Evolutionary conservation across 2,113 vertebrate species (phyloP).

Genomic region (Dromiciops gliroides): DNA sequence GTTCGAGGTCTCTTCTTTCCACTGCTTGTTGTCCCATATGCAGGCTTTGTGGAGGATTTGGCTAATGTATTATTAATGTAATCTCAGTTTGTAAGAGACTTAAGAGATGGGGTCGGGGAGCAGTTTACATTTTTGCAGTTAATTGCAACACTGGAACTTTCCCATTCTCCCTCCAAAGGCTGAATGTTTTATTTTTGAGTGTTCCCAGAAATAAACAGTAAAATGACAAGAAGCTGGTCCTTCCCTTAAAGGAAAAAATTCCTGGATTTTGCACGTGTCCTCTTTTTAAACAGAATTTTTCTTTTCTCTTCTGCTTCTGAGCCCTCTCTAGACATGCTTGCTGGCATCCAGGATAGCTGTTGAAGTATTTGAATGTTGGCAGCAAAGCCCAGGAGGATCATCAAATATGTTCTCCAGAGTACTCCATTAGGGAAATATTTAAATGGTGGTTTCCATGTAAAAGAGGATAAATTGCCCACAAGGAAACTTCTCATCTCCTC

Average conservation of each 20-base stretch:
- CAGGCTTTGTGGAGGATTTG: neutral
- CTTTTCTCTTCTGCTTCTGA: neutral
- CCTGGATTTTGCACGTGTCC: neutral
- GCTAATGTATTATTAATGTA: neutral
- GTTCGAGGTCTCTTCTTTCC: neutral
- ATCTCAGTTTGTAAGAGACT: neutral
- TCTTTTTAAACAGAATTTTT: neutral
- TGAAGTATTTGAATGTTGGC: conserved; percentile 8
- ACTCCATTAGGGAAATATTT: conserved; percentile 14
- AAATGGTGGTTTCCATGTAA: conserved; percentile 52
- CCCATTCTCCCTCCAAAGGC: neutral
- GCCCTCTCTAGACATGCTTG: neutral
- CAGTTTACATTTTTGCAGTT: neutral
- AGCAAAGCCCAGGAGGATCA: conserved; percentile 11
- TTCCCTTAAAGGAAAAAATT: conserved; percentile 1
- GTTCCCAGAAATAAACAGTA: neutral
- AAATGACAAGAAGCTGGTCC: neutral
- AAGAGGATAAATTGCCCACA: conserved; percentile 25
- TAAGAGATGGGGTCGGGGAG: neutral
- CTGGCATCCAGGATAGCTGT: conserved; percentile 16
- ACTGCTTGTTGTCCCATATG: too few relatives aligned
- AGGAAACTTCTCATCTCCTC: conserved; percentile 26
- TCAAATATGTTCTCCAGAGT: conserved; percentile 27
- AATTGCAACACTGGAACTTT: neutral
- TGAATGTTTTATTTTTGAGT: neutral